Evolutionary conservation across 2,113 vertebrate genomes (phyloP).

Genomic region (Catagonus wagneri): DNA sequence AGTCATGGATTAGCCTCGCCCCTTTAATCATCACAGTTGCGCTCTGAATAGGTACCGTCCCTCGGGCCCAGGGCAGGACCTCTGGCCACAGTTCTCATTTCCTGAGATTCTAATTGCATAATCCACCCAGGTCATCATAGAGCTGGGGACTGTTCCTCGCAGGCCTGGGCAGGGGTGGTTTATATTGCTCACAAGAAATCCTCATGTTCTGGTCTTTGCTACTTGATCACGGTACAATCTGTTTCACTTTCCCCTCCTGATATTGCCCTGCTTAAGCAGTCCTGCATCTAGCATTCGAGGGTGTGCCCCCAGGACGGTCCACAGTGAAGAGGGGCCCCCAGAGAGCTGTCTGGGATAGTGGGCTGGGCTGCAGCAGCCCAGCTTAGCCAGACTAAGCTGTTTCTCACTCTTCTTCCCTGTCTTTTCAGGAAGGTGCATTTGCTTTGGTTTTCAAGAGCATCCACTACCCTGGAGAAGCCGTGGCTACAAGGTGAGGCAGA

Average conservation of each 20-base stretch:
- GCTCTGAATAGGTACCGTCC: background rate
- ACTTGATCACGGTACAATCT: rapidly evolving
- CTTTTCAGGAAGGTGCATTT: slow-evolving; percentile 95
- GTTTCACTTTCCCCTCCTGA: background rate
- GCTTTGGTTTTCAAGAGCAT: slow-evolving; percentile 97
- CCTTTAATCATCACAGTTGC: background rate
- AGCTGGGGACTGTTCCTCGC: background rate
- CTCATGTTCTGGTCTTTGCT: background rate
- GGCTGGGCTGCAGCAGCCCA: background rate
- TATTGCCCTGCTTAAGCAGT: rapidly evolving
- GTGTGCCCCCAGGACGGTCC: background rate
- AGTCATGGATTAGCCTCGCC: background rate
- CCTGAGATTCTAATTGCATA: background rate
- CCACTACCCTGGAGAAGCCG: slow-evolving; percentile 95
- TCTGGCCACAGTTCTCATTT: background rate
- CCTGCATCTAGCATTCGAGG: background rate
- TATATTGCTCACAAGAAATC: background rate
- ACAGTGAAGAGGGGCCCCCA: background rate
- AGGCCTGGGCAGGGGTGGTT: too few relatives aligned
- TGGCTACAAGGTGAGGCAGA: slow-evolving; percentile 93
- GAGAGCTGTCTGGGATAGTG: too few relatives aligned
- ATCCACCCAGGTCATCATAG: too few relatives aligned
- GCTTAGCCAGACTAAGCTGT: rapidly evolving
- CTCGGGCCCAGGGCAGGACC: background rate
- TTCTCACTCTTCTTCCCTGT: background rate